These are phyloP conservation scores for Edolisoma coerulescens DNA, from an alignment of 2,113 vertebrate genomes.

Conservation along the genomic window DNA sequence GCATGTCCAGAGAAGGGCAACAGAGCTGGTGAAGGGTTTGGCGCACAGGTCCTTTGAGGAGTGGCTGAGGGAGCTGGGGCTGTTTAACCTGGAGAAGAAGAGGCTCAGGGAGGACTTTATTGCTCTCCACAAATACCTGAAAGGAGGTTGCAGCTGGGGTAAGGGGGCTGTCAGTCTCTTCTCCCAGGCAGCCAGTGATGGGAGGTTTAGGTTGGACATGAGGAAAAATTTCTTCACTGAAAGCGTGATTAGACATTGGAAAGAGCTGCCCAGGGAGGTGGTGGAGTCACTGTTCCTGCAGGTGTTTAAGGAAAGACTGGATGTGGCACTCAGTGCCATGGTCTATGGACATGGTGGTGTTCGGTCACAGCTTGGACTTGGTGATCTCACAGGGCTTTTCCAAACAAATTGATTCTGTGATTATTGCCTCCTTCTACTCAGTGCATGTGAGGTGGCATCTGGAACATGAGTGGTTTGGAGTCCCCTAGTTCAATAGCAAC, in stretches of 20 bases:
- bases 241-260: not conserved
- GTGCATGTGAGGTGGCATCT: not conserved
- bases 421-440: not conserved
- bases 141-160: not conserved
- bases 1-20: not conserved
- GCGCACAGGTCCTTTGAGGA: not conserved
- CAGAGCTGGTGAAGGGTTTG: not conserved
- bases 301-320: not conserved
- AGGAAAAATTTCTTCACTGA: not conserved
- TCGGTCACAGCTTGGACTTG: accelerated
- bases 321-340: not conserved
- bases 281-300: not conserved
- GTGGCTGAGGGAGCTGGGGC: not conserved
- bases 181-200: not conserved
- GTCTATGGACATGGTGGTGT: not conserved
- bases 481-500: not conserved
- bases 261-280: not conserved
- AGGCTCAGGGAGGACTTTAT: too few relatives aligned
- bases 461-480: not conserved
- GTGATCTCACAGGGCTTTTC: not conserved
- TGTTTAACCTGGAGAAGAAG: not conserved
- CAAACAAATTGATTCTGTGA: not conserved
- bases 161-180: not conserved
- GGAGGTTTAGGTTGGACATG: not conserved
- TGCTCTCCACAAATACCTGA: not conserved